phyloP scores from a whole-genome alignment of 2,888 invertebrate genomes.

The Bhutanitis thaidina region DNA sequence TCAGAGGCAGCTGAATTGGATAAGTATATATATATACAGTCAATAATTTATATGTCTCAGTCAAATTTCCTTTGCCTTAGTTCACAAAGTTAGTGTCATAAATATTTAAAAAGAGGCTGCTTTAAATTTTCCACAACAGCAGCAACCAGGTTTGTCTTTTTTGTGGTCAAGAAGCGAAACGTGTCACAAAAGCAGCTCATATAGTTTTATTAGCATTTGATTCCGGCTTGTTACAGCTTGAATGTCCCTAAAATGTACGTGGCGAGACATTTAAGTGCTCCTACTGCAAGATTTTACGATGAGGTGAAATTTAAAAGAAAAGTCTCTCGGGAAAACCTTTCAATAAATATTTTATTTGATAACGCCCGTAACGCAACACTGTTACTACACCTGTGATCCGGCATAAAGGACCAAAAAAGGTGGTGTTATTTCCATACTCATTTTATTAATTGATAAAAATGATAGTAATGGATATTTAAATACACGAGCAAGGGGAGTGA shows the following conservation, averaged over 20 bases:
- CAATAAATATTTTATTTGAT: background rate
- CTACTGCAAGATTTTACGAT: constrained; percentile 11
- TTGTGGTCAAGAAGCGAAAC: constrained; percentile 1
- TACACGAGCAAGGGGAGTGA: no score
- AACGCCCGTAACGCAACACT: no score
- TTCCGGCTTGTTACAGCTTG: constrained; percentile 2
- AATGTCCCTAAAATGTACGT: background rate
- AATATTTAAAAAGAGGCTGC: constrained; percentile 1
- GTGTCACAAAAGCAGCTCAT: constrained; percentile 15
- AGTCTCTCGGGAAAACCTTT: background rate
- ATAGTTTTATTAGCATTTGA: constrained; percentile 16
- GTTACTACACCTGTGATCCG: no score
- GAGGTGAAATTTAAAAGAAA: background rate
- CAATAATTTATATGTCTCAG: no score
- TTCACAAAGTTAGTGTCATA: background rate
- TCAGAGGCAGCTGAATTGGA: no score
- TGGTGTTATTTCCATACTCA: no score
- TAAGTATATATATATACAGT: no score
- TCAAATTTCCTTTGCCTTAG: no score
- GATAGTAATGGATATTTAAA: no score
- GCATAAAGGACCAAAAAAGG: no score
- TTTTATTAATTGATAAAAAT: no score
- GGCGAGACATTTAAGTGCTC: constrained; percentile 2
- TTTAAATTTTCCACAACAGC: background rate
- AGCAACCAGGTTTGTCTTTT: background rate